Evolutionary conservation across 2,797 vertebrate genomes (phyloP).

Genomic region (Lacerta viridis): DNA sequence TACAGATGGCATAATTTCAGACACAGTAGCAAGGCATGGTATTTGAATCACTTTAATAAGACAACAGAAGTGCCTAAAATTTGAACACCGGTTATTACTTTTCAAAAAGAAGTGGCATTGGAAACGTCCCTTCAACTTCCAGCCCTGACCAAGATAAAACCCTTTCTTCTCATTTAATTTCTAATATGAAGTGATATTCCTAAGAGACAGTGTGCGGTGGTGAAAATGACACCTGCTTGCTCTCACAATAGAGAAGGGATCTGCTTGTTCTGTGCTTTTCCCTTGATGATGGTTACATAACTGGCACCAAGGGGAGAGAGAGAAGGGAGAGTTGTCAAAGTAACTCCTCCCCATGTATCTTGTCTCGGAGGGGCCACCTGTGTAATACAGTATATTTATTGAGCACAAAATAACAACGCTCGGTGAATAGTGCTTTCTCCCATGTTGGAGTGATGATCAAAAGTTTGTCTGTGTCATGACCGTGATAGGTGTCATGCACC

Average conservation of each 20-base stretch:
- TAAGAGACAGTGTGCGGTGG: not conserved
- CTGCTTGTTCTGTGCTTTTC: not conserved
- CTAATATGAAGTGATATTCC: conserved; percentile 30
- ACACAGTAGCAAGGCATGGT: too few relatives aligned
- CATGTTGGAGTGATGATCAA: conserved; percentile 38
- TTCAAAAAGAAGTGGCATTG: not conserved
- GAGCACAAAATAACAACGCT: conserved; percentile 30
- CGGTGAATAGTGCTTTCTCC: conserved; percentile 38
- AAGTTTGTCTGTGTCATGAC: not conserved
- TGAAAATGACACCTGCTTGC: conserved; percentile 18
- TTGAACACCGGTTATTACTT: not conserved
- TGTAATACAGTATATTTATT: conserved; percentile 48
- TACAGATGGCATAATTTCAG: too few relatives aligned
- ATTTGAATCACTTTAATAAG: too few relatives aligned
- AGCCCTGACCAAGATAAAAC: conserved; percentile 35
- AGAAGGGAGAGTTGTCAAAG: conserved; percentile 19
- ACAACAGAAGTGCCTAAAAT: not conserved
- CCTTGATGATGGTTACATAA: conserved; percentile 10
- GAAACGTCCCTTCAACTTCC: not conserved
- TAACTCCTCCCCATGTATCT: conserved; percentile 41
- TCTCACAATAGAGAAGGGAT: conserved; percentile 5
- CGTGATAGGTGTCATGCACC: not conserved
- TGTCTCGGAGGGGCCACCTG: conserved; percentile 45
- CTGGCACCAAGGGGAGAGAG: not conserved
- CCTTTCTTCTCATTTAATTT: not conserved